phyloP scores from a whole-genome alignment of 92 coral and sea anemone species.

The Meandrina meandrites region DNA sequence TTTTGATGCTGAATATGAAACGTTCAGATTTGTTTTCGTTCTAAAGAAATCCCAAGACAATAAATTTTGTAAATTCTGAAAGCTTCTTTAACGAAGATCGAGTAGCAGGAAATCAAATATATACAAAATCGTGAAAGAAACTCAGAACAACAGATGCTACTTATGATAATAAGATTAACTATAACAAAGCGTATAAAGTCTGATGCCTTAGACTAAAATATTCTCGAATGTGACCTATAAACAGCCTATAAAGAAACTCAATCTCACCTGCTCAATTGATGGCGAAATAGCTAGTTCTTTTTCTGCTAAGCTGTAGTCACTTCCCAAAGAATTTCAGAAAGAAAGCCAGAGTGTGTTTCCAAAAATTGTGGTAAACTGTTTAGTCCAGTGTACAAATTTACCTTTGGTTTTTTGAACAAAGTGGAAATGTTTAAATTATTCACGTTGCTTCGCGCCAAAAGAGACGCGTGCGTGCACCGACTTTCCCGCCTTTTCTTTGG shows the following conservation, averaged over 20 bases:
- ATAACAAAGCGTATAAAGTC: no score
- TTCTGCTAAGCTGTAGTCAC: background rate
- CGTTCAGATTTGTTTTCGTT: background rate
- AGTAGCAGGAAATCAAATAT: no score
- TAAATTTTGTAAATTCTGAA: no score
- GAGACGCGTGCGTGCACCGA: background rate
- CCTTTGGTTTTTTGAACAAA: background rate
- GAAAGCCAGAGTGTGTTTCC: background rate
- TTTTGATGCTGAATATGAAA: background rate
- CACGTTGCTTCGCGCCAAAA: slow-evolving; percentile 17
- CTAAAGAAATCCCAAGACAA: no score
- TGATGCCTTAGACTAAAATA: background rate
- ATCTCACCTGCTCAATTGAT: background rate
- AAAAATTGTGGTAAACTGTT: background rate
- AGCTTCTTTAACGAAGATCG: no score
- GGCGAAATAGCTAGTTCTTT: background rate
- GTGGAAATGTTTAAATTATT: no score
- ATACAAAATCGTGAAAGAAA: background rate
- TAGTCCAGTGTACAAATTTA: background rate
- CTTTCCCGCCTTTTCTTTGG: slow-evolving; percentile 42
- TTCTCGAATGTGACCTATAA: background rate
- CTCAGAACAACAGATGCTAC: no score
- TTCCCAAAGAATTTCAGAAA: background rate
- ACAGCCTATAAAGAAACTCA: background rate
- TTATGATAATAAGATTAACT: no score